Evolutionary conservation across 2,797 vertebrate species (phyloP).

Genomic region (Parauchenoglanis punctatus): DNA sequence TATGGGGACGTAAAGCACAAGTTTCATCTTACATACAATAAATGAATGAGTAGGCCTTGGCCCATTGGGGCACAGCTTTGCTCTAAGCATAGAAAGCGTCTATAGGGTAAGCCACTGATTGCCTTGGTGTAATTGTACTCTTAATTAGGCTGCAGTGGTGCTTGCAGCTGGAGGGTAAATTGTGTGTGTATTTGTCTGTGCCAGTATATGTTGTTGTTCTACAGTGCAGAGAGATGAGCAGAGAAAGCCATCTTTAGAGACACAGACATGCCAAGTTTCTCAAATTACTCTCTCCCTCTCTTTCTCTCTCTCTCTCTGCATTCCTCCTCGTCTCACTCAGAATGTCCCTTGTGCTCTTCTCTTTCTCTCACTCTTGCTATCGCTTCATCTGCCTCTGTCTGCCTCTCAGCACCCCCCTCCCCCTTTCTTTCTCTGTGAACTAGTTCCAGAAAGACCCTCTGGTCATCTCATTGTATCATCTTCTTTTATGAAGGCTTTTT

Average conservation of each 20-base stretch:
- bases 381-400: constrained; percentile 58
- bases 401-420: constrained; percentile 46
- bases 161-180: constrained; percentile 84
- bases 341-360: constrained; percentile 42
- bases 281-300: constrained; percentile 54
- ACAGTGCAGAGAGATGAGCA: constrained; percentile 79
- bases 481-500: constrained; percentile 55
- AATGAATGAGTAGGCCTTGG: constrained; percentile 80
- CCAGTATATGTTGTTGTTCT: constrained; percentile 52
- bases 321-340: constrained; percentile 33
- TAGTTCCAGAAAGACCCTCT: constrained; percentile 53
- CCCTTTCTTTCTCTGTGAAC: constrained; percentile 42
- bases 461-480: constrained; percentile 54
- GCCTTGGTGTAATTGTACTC: constrained; percentile 92
- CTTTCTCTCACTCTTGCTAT: constrained; percentile 55
- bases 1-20: constrained; percentile 34
- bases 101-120: constrained; percentile 82
- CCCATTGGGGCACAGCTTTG: constrained; percentile 73
- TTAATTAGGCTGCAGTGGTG: constrained; percentile 94
- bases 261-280: constrained; percentile 77
- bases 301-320: constrained; percentile 27
- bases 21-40: constrained; percentile 84
- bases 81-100: constrained; percentile 74
- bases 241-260: constrained; percentile 73
- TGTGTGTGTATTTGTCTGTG: constrained; percentile 43